Conservation (phyloP, 2,113 vertebrate species). For the Otocyon megalotis region DNA sequence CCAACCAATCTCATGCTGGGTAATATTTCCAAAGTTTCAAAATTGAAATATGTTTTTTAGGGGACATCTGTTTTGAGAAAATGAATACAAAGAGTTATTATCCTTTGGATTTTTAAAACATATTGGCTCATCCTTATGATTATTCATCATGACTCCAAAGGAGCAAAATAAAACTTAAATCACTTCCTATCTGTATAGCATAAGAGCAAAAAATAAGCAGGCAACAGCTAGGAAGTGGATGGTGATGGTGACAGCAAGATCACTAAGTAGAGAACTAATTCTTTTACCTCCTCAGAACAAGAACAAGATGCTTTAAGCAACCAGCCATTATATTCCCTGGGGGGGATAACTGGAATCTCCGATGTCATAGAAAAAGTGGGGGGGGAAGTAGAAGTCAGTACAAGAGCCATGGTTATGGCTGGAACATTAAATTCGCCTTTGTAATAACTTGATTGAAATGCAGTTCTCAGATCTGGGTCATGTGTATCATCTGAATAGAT, state of each 20-base stretch:
- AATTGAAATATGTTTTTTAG: slow-evolving; percentile 73
- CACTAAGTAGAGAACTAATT: not conserved
- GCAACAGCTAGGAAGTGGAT: not conserved
- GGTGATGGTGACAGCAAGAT: not conserved
- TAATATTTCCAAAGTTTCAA: slow-evolving; percentile 68
- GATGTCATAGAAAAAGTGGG: not conserved
- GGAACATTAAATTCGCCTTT: not conserved
- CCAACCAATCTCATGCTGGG: slow-evolving; percentile 27
- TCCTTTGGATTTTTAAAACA: slow-evolving; percentile 72
- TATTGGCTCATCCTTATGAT: slow-evolving; percentile 63
- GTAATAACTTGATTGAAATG: not conserved
- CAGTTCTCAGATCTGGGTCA: not conserved
- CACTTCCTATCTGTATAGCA: slow-evolving; percentile 59
- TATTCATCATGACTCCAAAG: slow-evolving; percentile 77
- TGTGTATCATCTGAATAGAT: not conserved
- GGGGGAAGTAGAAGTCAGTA: not conserved
- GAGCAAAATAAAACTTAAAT: slow-evolving; percentile 77
- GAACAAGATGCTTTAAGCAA: not conserved
- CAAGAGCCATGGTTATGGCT: not conserved
- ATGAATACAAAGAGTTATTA: slow-evolving; percentile 61
- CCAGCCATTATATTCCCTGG: not conserved
- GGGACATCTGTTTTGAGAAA: slow-evolving; percentile 69
- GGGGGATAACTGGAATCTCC: not conserved
- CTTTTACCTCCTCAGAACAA: slow-evolving; percentile 27
- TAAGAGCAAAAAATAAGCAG: slow-evolving; percentile 43